A percentile compares a stretch with the other conserved stretches of the same genome.
phyloP scores from a whole-genome alignment of 2,797 vertebrate species.

The Pangasius mekongensis region DNA sequence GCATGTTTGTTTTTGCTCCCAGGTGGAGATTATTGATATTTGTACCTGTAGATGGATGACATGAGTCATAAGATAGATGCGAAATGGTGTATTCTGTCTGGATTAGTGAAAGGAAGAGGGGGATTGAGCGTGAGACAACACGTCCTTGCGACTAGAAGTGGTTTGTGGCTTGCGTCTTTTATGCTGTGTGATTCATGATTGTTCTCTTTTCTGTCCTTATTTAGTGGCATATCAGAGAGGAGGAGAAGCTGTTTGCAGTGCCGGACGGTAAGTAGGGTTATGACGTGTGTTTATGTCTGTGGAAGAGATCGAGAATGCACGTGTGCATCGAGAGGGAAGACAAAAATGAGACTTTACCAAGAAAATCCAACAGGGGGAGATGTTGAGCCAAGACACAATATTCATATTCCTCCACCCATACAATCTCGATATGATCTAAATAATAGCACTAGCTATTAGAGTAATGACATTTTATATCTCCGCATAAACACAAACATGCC shows the following conservation, averaged over 20 bases:
- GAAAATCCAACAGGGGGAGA: constrained; percentile 53
- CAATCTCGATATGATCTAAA: constrained; percentile 27
- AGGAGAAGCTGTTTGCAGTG: constrained; percentile 95
- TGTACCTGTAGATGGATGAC: constrained; percentile 25
- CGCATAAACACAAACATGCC: constrained; percentile 33
- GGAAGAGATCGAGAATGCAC: not conserved
- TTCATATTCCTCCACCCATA: constrained; percentile 12
- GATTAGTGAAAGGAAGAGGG: constrained; percentile 1
- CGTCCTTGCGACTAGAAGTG: constrained; percentile 11
- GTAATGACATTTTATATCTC: constrained; percentile 44
- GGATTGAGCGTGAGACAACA: constrained; percentile 6
- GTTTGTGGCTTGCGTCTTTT: constrained; percentile 15
- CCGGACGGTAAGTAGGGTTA: constrained; percentile 86
- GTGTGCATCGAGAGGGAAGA: not conserved
- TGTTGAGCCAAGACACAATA: constrained; percentile 47
- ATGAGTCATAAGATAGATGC: constrained; percentile 34
- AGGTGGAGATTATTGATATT: constrained; percentile 39
- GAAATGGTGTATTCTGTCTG: constrained; percentile 5
- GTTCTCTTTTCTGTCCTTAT: constrained; percentile 61
- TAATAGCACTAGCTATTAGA: constrained; percentile 40
- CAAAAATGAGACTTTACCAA: not conserved
- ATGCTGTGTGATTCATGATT: constrained; percentile 47
- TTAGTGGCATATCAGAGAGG: constrained; percentile 97
- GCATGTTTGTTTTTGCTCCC: constrained; percentile 27
- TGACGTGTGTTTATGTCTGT: not conserved